phyloP scores from a whole-genome alignment of 1,140 invertebrate species.

The Archivesica marissinica region DNA sequence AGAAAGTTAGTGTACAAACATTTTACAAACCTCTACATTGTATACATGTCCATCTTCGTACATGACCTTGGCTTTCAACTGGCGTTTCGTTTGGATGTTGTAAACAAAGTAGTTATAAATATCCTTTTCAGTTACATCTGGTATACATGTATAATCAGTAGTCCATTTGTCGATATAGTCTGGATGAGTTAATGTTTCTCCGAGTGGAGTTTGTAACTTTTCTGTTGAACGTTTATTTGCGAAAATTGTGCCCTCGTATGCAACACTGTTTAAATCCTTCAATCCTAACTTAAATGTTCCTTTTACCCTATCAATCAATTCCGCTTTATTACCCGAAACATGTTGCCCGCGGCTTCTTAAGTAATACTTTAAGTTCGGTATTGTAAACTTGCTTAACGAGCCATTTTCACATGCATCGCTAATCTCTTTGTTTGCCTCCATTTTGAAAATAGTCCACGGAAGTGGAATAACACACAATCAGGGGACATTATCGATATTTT shows the following conservation, averaged over 20 bases:
- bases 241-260: neutral
- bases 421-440: conserved; percentile 20
- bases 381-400: conserved; percentile 12
- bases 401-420: conserved; percentile 30
- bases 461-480: neutral
- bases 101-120: conserved; percentile 48
- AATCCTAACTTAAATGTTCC: conserved; percentile 17
- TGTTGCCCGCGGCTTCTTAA: conserved; percentile 11
- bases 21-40: conserved; percentile 2
- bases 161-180: neutral
- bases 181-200: neutral
- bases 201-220: conserved; percentile 5
- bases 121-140: conserved; percentile 47
- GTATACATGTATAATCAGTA: neutral
- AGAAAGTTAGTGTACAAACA: neutral
- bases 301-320: conserved; percentile 23
- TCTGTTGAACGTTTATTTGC: neutral
- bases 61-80: conserved; percentile 47
- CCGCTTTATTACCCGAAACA: conserved; percentile 23
- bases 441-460: conserved; percentile 2
- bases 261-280: neutral
- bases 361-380: conserved; percentile 16
- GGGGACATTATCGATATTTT: neutral
- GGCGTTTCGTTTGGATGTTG: conserved; percentile 35
- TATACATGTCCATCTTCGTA: conserved; percentile 44